Conservation (phyloP, 2,113 vertebrate genomes). For the Notarius lentiginosus region DNA sequence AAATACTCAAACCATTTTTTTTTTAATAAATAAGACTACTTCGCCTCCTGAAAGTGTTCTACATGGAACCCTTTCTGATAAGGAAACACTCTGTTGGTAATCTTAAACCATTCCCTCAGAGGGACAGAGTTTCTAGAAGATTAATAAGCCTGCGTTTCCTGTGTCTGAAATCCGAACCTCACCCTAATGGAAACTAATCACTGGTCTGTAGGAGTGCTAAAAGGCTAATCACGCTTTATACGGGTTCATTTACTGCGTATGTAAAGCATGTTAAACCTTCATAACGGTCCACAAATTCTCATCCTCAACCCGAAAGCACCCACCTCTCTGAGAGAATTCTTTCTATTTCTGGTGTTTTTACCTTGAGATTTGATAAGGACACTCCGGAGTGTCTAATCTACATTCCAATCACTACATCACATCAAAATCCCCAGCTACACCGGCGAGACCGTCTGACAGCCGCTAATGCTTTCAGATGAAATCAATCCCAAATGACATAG, state of each 20-base stretch:
- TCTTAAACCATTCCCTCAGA: background rate
- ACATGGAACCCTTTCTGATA: background rate
- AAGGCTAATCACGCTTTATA: background rate
- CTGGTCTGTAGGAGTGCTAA: background rate
- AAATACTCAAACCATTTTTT: no score
- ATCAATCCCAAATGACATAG: background rate
- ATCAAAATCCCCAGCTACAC: background rate
- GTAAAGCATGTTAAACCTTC: background rate
- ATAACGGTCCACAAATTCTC: background rate
- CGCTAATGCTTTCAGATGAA: constrained; percentile 4
- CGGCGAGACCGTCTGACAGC: background rate
- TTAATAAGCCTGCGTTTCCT: background rate
- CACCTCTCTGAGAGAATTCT: background rate
- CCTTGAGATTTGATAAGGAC: constrained; percentile 21
- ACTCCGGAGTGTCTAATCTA: constrained; percentile 4
- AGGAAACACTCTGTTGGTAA: background rate
- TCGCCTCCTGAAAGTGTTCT: background rate
- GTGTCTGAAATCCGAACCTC: background rate
- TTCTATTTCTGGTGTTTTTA: background rate
- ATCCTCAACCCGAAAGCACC: background rate
- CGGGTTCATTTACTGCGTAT: background rate
- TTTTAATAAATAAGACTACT: background rate
- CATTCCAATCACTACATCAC: constrained; percentile 17
- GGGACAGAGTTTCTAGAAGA: no score
- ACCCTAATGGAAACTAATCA: background rate